Conservation (phyloP, 2,888 invertebrate species). For the Rhyacophila evoluta region DNA sequence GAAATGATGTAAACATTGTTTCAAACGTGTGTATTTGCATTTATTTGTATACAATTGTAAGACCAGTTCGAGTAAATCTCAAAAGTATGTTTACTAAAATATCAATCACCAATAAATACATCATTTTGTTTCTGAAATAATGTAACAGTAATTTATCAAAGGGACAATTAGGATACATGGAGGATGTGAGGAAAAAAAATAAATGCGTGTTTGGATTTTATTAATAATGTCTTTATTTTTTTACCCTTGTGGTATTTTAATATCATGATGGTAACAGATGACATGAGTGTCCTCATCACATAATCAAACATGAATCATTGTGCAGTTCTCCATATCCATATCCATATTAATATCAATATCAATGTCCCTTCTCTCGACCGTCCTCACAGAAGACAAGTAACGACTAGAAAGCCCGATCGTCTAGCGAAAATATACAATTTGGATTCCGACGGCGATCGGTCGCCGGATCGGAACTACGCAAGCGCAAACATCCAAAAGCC, state of each 20-base stretch:
- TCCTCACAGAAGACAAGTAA: constrained; percentile 54
- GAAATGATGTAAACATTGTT: too few species aligned
- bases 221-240: constrained; percentile 72
- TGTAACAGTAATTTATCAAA: too few species aligned
- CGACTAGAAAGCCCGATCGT: constrained; percentile 54
- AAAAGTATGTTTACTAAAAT: too few species aligned
- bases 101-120: too few species aligned
- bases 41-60: too few species aligned
- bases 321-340: constrained; percentile 49
- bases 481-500: constrained; percentile 40
- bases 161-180: too few species aligned
- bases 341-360: too few species aligned
- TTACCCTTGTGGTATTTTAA: constrained; percentile 69
- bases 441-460: constrained; percentile 34
- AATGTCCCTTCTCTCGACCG: too few species aligned
- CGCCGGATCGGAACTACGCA: constrained; percentile 40
- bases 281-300: constrained; percentile 35
- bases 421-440: constrained; percentile 50
- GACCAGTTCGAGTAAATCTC: too few species aligned
- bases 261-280: constrained; percentile 62
- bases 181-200: constrained; percentile 57
- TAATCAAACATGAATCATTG: constrained; percentile 33
- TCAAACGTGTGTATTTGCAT: too few species aligned
- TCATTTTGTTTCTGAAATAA: too few species aligned
- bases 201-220: constrained; percentile 61